Conservation (phyloP, 2,888 invertebrate genomes). For the Drosophila niveifrons region DNA sequence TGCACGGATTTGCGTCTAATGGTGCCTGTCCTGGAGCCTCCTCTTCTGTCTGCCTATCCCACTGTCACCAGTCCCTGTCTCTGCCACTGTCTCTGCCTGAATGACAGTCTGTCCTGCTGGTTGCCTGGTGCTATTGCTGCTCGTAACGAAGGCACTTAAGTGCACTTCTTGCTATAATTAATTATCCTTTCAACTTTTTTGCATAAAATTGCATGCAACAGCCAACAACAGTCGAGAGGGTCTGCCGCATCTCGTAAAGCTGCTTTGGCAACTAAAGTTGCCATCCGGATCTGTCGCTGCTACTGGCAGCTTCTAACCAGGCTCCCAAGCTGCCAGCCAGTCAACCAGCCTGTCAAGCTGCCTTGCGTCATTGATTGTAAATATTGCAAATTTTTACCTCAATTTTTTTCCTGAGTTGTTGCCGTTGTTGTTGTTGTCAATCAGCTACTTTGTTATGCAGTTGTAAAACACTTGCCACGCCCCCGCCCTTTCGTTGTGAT, state of each 20-base stretch:
- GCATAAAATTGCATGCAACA: slow-evolving; percentile 80
- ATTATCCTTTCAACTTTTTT: slow-evolving; percentile 81
- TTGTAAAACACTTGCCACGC: slow-evolving; percentile 31
- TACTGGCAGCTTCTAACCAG: slow-evolving; percentile 11
- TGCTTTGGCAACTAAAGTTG: slow-evolving; percentile 29
- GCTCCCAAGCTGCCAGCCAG: too few species aligned
- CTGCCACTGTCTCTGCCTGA: slow-evolving; percentile 8
- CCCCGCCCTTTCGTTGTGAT: neutral
- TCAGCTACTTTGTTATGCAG: slow-evolving; percentile 48
- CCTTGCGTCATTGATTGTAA: slow-evolving; percentile 66
- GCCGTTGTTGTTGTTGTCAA: slow-evolving; percentile 32
- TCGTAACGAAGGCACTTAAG: slow-evolving; percentile 78
- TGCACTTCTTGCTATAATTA: slow-evolving; percentile 83
- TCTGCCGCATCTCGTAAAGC: slow-evolving; percentile 21
- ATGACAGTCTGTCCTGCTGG: slow-evolving; percentile 5
- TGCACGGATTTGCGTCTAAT: slow-evolving; percentile 75
- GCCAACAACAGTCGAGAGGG: slow-evolving; percentile 49
- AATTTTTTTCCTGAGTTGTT: slow-evolving; percentile 17
- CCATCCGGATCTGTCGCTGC: slow-evolving; percentile 19
- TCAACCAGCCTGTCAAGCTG: slow-evolving; percentile 8
- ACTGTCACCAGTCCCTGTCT: slow-evolving; percentile 8
- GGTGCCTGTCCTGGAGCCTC: slow-evolving; percentile 40
- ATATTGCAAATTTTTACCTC: slow-evolving; percentile 73
- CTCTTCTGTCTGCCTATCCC: neutral
- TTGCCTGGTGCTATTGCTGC: slow-evolving; percentile 39